phyloP scores from a whole-genome alignment of 2,797 vertebrate species.

The Carcharodon carcharias region DNA sequence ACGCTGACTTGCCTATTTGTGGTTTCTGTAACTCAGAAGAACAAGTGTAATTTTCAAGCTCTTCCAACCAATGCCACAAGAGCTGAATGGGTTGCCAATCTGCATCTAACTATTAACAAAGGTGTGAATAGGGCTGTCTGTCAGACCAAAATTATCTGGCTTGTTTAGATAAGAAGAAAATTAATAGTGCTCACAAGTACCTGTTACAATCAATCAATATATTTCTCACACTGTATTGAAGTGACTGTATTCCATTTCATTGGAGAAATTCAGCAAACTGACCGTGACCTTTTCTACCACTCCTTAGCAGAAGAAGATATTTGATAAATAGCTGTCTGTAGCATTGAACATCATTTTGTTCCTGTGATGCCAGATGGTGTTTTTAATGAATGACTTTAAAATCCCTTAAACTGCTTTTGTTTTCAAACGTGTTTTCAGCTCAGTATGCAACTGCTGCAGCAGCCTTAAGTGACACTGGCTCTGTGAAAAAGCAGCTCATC shows the following conservation, averaged over 20 bases:
- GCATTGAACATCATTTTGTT: not conserved
- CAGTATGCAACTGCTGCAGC: not conserved
- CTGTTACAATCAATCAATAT: not conserved
- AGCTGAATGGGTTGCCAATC: not conserved
- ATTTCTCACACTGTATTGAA: not conserved
- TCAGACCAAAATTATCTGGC: not conserved
- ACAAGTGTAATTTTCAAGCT: not conserved
- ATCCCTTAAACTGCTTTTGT: constrained; percentile 29
- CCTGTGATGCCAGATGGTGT: constrained; percentile 7
- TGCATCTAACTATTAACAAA: constrained; percentile 19
- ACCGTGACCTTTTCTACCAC: not conserved
- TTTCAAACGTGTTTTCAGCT: not conserved
- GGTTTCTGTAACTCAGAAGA: not conserved
- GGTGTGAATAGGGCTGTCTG: not conserved
- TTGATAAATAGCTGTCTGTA: constrained; percentile 2
- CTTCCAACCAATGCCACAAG: not conserved
- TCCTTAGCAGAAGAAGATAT: constrained; percentile 17
- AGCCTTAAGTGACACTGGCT: not conserved
- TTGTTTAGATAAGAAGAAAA: not conserved
- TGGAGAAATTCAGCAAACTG: not conserved
- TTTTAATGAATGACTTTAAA: not conserved
- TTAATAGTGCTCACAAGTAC: not conserved
- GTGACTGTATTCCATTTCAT: not conserved
- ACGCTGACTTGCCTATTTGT: not conserved
- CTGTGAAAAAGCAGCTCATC: not conserved